These are phyloP conservation scores for Valencia hispanica DNA, from an alignment of 2,797 vertebrate species.

Conservation along the genomic window DNA sequence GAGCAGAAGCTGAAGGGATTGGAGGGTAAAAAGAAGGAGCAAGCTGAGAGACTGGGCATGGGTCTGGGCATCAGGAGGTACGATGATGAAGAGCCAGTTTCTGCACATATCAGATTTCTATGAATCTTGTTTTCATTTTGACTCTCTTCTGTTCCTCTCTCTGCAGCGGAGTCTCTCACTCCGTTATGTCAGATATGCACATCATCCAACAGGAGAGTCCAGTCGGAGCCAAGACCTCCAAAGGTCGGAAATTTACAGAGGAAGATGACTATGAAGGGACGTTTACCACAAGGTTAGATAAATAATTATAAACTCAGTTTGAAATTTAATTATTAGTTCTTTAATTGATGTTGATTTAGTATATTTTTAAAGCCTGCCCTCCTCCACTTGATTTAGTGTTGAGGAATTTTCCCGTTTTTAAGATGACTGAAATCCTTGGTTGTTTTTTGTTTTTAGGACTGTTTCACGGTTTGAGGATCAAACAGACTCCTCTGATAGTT, in stretches of 20 bases:
- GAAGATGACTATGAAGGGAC: constrained; percentile 84
- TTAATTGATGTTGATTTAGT: neutral
- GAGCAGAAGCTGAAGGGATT: constrained; percentile 82
- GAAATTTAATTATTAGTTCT: neutral
- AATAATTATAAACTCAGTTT: neutral
- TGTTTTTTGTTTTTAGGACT: constrained; percentile 46
- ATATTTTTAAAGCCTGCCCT: neutral
- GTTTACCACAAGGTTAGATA: constrained; percentile 79
- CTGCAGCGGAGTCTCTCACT: constrained; percentile 91
- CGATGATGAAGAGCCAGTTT: neutral
- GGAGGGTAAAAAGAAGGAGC: constrained; percentile 85
- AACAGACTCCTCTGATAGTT: constrained; percentile 75
- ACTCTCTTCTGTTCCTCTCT: constrained; percentile 6
- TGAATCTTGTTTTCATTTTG: neutral
- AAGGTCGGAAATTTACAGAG: constrained; percentile 78
- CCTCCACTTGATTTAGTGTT: neutral
- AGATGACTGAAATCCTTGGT: neutral
- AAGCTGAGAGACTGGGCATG: constrained; percentile 94
- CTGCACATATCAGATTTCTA: neutral
- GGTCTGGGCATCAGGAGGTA: constrained; percentile 89
- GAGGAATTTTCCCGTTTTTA: neutral
- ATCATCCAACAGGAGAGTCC: constrained; percentile 94
- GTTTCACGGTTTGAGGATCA: constrained; percentile 81
- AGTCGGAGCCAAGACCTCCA: constrained; percentile 68
- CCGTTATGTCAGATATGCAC: constrained; percentile 91